Evolutionary conservation across 1,140 invertebrate genomes (phyloP), one percentile per base, ranked within the genome.

Genomic region (Ericerus pela): DNA sequence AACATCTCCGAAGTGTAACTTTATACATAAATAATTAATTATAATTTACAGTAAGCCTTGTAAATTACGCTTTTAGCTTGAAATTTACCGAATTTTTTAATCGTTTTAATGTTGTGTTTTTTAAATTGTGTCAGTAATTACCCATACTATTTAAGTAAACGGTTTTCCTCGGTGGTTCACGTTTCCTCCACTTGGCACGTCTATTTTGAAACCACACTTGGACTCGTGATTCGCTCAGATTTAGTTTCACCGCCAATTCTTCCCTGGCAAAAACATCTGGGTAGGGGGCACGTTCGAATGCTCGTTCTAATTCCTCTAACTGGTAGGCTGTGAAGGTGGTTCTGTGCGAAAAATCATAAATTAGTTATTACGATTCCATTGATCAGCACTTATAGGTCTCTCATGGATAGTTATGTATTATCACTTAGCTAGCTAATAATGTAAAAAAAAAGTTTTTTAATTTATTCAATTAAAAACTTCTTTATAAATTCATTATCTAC

Each of bases 311-410:
- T 65, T 96, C 90, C 66, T 96, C 92, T 37, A 97, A 71, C 67
- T 97, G 94, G 66, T 90, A 93, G 0, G 91, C 86, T 0, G 92
- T 96, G 66, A 97, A 97, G 0, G 94, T 96, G 1, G 94, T 96
- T 71, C 93, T 94, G 70, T 16, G 51, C 27, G 14, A 53, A 28
- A 14, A 37, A 8, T 47, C 10, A 10, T 47, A 12, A 28, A 16
- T 33, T 54, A 30, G 26, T 16, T n/a, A 28, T 6, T 54, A 30
- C 14, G 30, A 30, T 54, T 24, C 6, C 29, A 16, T 24, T 31
- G 11, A 33, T 31, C 16, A 16, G 16, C 16, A 4, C 28, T 10
- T 14, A 11, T 2, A 47, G 5, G 22, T 18, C 37, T 8, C 14
- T 43, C 11, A 26, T 33, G 18, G 27, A n/a, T 26, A 11, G 1